Conservation (phyloP, 2,888 invertebrate species). For the Laothoe populi region DNA sequence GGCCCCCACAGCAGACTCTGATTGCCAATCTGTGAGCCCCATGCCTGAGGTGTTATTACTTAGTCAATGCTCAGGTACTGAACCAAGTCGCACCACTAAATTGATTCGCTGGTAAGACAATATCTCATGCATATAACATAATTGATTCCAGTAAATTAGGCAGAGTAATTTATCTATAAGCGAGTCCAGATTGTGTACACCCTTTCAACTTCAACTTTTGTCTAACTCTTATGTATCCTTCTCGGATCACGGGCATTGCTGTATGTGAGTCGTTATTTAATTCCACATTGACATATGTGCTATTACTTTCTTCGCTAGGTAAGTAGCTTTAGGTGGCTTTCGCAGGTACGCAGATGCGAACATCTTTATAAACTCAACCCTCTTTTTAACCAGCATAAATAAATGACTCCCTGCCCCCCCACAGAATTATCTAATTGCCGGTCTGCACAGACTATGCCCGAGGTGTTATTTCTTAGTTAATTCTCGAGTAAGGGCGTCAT, state of each 20-base stretch:
- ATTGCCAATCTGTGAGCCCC: neutral
- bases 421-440: neutral
- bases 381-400: neutral
- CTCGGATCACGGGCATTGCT: no score
- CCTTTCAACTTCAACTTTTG: no score
- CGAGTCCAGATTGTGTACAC: no score
- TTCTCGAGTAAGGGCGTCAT: constrained; percentile 5
- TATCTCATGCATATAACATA: no score
- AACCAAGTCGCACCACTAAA: constrained; percentile 2
- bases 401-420: neutral
- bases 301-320: no score
- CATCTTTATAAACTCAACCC: neutral
- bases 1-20: neutral
- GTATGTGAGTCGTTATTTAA: no score
- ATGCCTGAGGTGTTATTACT: constrained; percentile 17
- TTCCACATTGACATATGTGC: no score
- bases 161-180: no score
- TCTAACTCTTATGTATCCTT: no score
- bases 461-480: constrained; percentile 22
- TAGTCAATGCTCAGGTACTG: constrained; percentile 11
- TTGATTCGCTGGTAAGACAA: constrained; percentile 11
- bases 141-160: no score
- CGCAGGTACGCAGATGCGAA: no score
- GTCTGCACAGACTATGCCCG: neutral
- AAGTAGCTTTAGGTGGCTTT: no score